Evolutionary conservation across 2,888 invertebrate species (phyloP), one percentile per base, ranked within the genome.

Genomic region (Drosophila tripunctata): DNA sequence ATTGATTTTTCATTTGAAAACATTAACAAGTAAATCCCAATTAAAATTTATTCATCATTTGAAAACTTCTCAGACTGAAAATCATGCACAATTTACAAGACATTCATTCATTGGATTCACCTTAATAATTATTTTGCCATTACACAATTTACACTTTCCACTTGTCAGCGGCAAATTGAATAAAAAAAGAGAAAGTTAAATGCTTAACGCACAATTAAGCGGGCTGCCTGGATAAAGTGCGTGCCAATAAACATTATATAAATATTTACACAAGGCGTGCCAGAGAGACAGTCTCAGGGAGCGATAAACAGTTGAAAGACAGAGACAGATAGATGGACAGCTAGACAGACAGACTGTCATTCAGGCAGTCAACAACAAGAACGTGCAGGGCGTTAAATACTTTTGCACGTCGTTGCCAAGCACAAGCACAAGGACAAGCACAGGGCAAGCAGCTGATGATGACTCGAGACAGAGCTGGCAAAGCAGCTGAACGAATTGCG

Each of bases 221-320:
- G 68, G 60, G 44, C 61, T 55, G 76, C 50, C 72, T 40, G 48
- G 45, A 63, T 56, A 61, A 64, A 70, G 87, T 72, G 86, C 83
- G 77, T 75, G 86, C 63, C 77, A 86, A 88, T 84, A 80, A 88
- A 77, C 84, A 80, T 88, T 87, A 76, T 87, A 83, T 87, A 88
- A 87, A 86, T 86, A 81, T 81, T 86, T 80, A 43, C 68, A 33
- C 64, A 57, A 48, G 57, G 55, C 69, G 57, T 57, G 43, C 50
- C 63, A 67, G 48, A 40, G 47, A 52, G 50, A 48, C 36, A 54
- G 40, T 30, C 57, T 8, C 48, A 15, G 40, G 35, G 43, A 55
- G 50, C 7, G 44, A 51, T 17, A 50, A 50, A 55, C 75, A 14
- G 27, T 15, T 10, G 43, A 24, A 10, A 14, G 43, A 15, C 14